Evolutionary conservation across 2,113 vertebrate species (phyloP).

Genomic region (Archocentrus centrarchus): DNA sequence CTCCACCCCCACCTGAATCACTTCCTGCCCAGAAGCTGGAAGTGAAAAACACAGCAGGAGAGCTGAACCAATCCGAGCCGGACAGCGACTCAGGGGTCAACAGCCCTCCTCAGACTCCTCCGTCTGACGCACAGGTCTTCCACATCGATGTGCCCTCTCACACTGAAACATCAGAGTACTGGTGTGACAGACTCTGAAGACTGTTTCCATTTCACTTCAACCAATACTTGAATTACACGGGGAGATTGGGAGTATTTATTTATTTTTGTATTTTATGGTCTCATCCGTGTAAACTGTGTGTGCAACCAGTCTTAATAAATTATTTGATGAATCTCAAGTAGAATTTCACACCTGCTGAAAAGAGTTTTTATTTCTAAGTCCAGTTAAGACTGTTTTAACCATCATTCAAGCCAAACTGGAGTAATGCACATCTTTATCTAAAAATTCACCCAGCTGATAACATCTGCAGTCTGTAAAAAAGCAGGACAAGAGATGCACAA

Average conservation of each 20-base stretch:
- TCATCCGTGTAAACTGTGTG: slow-evolving; percentile 29
- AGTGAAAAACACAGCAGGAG: slow-evolving; percentile 56
- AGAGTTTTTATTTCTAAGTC: slow-evolving; percentile 17
- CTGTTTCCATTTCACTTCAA: slow-evolving; percentile 17
- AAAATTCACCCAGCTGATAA: not conserved
- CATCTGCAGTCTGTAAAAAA: slow-evolving; percentile 2
- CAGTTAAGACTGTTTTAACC: not conserved
- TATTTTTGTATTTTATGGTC: slow-evolving; percentile 60
- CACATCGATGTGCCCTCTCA: slow-evolving; percentile 64
- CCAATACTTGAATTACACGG: slow-evolving; percentile 45
- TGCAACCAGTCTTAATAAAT: slow-evolving; percentile 65
- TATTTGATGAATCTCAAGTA: slow-evolving; percentile 30
- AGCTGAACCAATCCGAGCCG: slow-evolving; percentile 32
- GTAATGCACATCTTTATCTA: not conserved
- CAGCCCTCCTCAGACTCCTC: slow-evolving; percentile 76
- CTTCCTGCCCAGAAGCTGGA: slow-evolving; percentile 59
- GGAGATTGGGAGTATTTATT: slow-evolving; percentile 41
- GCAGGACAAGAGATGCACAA: slow-evolving; percentile 1
- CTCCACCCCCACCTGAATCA: not conserved
- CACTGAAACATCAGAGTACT: slow-evolving; percentile 73
- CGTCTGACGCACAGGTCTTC: slow-evolving; percentile 72
- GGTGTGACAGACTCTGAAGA: slow-evolving; percentile 71
- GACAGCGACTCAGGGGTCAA: slow-evolving; percentile 78
- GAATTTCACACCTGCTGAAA: slow-evolving; percentile 4
- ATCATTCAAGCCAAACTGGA: not conserved